Percentiles rank a stretch among this genome's conserved stretches.
These are phyloP conservation scores for Fukomys damarensis DNA, from an alignment of 2,113 vertebrate genomes.

Conservation along the genomic window DNA sequence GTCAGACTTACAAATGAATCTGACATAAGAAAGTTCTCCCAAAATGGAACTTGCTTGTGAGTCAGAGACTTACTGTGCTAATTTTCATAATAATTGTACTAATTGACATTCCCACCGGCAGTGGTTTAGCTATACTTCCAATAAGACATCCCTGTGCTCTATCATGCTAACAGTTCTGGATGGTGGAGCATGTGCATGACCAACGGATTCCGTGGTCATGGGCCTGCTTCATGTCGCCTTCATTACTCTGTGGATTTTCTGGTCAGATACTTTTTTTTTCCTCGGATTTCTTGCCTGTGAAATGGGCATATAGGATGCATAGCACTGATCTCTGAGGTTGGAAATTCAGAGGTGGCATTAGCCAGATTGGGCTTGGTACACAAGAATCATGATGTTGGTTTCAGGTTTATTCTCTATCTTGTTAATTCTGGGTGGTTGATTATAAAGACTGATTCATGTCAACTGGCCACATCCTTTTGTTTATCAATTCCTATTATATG, in stretches of 20 bases:
- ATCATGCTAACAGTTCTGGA: background rate
- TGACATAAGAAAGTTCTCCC: background rate
- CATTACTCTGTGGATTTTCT: background rate
- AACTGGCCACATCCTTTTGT: background rate
- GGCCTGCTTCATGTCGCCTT: background rate
- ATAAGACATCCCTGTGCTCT: background rate
- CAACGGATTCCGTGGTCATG: background rate
- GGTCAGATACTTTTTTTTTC: background rate
- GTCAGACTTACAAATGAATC: background rate
- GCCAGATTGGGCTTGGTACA: background rate
- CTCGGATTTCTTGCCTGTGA: background rate
- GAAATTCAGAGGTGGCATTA: background rate
- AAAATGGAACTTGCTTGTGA: background rate
- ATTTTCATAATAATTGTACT: background rate
- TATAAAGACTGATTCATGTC: background rate
- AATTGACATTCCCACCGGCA: background rate
- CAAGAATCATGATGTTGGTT: background rate
- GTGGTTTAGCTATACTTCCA: background rate
- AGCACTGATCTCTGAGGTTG: background rate
- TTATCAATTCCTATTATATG: background rate
- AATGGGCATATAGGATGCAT: background rate
- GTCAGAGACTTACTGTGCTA: background rate
- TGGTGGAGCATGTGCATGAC: background rate
- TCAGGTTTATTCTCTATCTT: background rate
- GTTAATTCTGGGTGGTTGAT: background rate